Conservation (phyloP, 2,113 vertebrate species). For the Hippolais icterina region DNA sequence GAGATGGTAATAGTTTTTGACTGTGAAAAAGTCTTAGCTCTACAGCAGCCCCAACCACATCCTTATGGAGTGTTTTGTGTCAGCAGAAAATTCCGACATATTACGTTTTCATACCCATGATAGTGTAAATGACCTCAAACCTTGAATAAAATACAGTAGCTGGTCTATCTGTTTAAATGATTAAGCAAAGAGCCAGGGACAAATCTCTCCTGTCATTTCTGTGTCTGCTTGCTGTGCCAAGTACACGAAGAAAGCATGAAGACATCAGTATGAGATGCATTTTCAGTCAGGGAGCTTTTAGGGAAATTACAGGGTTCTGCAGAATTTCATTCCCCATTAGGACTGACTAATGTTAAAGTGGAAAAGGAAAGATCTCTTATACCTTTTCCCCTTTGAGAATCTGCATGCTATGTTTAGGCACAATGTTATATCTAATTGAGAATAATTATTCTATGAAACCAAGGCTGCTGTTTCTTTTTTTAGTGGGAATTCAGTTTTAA, state of each 20-base stretch:
- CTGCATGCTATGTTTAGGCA: not conserved
- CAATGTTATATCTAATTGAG: constrained; percentile 19
- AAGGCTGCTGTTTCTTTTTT: not conserved
- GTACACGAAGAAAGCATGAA: constrained; percentile 34
- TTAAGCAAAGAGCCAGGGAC: constrained; percentile 48
- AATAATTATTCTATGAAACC: constrained; percentile 18
- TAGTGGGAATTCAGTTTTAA: not conserved
- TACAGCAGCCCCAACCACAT: not conserved
- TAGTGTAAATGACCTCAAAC: not conserved
- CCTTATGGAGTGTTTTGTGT: not conserved
- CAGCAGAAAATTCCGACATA: constrained; percentile 24
- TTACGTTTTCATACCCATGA: constrained; percentile 27
- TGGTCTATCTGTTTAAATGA: constrained; percentile 46
- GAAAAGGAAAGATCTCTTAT: constrained; percentile 48
- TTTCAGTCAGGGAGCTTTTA: constrained; percentile 72
- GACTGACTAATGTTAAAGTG: constrained; percentile 52
- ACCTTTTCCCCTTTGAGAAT: not conserved
- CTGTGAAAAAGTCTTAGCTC: constrained; percentile 16
- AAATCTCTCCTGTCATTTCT: constrained; percentile 51
- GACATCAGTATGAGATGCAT: constrained; percentile 7
- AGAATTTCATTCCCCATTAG: constrained; percentile 67
- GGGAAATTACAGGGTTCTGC: constrained; percentile 71
- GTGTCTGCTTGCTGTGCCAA: constrained; percentile 37
- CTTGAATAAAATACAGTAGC: constrained; percentile 15
- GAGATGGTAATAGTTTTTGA: not conserved